A percentile compares a stretch with the other conserved stretches of the same genome.
These are phyloP conservation scores for Hololepta plana DNA, from an alignment of 2,888 invertebrate genomes.

Conservation along the genomic window DNA sequence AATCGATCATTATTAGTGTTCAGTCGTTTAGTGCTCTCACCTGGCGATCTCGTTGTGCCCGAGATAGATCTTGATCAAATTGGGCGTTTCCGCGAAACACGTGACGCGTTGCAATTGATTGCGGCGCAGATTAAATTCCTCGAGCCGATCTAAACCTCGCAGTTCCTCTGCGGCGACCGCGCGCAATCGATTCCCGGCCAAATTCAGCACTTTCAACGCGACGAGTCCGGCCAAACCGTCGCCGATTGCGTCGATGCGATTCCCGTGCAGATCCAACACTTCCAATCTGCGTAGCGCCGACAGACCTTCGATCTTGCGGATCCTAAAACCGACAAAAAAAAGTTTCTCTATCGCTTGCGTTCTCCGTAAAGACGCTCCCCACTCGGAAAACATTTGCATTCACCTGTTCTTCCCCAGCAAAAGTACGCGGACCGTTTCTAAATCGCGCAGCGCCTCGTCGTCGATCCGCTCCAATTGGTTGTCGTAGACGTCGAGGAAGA, in stretches of 20 bases:
- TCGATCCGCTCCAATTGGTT: constrained; percentile 82
- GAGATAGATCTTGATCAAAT: constrained; percentile 61
- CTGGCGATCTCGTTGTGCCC: constrained; percentile 62
- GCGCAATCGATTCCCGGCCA: constrained; percentile 81
- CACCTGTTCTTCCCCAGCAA: constrained; percentile 84
- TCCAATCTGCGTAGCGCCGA: constrained; percentile 57
- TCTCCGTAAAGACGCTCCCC: too few species aligned
- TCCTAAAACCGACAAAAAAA: constrained; percentile 33
- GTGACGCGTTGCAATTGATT: constrained; percentile 50
- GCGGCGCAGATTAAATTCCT: constrained; percentile 75
- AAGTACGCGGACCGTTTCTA: constrained; percentile 66
- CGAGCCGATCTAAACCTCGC: constrained; percentile 55
- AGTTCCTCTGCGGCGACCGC: constrained; percentile 60
- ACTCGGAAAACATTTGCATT: constrained; percentile 3
- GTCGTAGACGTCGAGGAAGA: constrained; percentile 86
- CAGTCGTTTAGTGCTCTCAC: too few species aligned
- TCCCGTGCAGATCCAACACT: constrained; percentile 85
- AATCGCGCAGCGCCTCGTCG: constrained; percentile 32
- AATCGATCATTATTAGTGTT: too few species aligned
- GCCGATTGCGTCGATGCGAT: constrained; percentile 52
- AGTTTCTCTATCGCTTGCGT: too few species aligned
- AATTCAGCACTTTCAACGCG: constrained; percentile 76
- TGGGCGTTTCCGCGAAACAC: constrained; percentile 61
- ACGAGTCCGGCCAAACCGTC: constrained; percentile 47
- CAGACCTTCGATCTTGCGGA: constrained; percentile 62